Base-by-base conservation (phyloP, 1,140 invertebrate species). In the Zelostemma sp. region DNA sequence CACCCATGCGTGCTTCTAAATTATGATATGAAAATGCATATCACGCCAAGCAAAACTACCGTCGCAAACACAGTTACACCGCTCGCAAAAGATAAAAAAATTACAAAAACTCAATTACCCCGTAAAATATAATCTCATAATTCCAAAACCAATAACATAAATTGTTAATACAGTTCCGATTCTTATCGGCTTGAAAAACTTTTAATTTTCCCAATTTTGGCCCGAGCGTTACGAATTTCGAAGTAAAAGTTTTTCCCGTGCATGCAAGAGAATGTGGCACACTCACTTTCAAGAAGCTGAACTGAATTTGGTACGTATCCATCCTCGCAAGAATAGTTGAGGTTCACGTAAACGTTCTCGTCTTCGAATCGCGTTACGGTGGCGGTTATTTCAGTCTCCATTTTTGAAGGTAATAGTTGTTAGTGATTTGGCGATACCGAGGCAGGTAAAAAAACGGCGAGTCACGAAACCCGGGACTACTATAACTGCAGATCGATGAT, bases 211-310 rank as follows among this genome's bases (percentile, higher is more conserved):
- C n/a, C n/a, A n/a, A n/a, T n/a, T n/a, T n/a, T n/a, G n/a, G n/a
- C n/a, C n/a, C n/a, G n/a, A n/a, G n/a, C n/a, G 25, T 28, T 28
- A 28, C 8, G 25, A 28, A 28, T 28, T 28, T 28, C 8, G 8
- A 35, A 35, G 33, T 25, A 25, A 25, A 25, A 25, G 21, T 3
- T 25, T 25, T 8, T 38, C 12, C 12, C 3, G 12, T 38, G 46
- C 14, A 48, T 47, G 21, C 5, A 15, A 12, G 9, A 50, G n/a
- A 35, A 50, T 50, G 48, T 47, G 40, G 59, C 49, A 56, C 58
- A 83, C 81, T 84, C 61, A 84, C 82, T 81, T 66, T 80, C 76
- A 50, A 84, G 66, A 12, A 78, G 68, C 33, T 84, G 75, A 6
- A 75, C 61, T 8, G 79, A 69, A 4, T 69, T 72, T 0, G 82